These are phyloP conservation scores for Beroe forskalii DNA, from an alignment of 37 sponge, comb jelly and placozoan species.

Conservation along the genomic window DNA sequence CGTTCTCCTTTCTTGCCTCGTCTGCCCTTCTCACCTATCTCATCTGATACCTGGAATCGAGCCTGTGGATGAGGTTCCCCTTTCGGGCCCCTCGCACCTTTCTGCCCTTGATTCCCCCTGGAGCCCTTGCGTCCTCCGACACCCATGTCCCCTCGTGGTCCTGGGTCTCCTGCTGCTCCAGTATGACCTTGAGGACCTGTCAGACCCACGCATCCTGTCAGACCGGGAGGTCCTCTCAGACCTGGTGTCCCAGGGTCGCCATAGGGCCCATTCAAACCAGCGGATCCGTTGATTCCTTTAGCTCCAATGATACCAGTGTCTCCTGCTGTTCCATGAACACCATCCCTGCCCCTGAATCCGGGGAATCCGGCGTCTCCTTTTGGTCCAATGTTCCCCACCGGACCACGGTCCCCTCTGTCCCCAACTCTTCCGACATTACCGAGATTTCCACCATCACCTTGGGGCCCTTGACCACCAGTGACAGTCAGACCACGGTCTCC, in stretches of 20 bases:
- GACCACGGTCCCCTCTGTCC: neutral
- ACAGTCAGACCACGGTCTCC: neutral
- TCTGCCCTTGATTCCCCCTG: neutral
- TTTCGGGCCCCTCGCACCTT: neutral
- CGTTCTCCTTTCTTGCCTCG: slow-evolving; percentile 13
- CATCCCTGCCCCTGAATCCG: neutral
- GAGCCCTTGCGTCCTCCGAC: neutral
- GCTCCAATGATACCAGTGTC: neutral
- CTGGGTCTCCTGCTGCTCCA: neutral
- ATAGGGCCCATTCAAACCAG: neutral
- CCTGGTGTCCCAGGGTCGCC: neutral
- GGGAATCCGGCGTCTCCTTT: neutral
- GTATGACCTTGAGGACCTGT: neutral
- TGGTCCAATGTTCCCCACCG: neutral
- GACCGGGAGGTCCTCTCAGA: neutral
- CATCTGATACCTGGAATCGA: neutral
- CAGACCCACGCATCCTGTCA: neutral
- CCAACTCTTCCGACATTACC: neutral
- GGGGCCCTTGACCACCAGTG: neutral
- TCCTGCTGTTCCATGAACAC: neutral
- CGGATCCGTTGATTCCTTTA: neutral
- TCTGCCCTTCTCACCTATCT: neutral
- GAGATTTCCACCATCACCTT: neutral
- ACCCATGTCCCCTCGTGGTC: neutral
- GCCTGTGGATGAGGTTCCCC: neutral